phyloP scores from a whole-genome alignment of 2,797 vertebrate genomes.

The Trichosurus vulpecula region DNA sequence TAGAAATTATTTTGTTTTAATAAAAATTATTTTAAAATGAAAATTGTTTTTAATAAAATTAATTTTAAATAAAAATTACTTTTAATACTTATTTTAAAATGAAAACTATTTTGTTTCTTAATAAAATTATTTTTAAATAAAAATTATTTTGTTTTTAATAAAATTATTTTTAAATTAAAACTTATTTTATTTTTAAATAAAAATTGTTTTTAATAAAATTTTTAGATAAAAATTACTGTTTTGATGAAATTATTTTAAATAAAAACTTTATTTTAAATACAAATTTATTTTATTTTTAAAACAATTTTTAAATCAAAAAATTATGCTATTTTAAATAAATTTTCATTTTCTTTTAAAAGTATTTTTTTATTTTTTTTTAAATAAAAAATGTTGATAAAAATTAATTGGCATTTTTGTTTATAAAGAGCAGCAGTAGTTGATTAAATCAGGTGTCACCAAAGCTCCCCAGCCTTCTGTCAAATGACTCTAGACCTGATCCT shows the following conservation, averaged over 20 bases:
- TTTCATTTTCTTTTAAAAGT: background rate
- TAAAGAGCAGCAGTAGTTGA: background rate
- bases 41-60: too few relatives aligned
- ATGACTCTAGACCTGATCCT: background rate
- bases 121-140: too few relatives aligned
- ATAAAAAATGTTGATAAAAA: background rate
- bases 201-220: too few relatives aligned
- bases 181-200: too few relatives aligned
- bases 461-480: background rate
- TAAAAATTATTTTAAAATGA: too few relatives aligned
- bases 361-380: background rate
- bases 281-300: background rate
- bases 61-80: too few relatives aligned
- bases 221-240: too few relatives aligned
- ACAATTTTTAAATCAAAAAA: background rate
- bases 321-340: background rate
- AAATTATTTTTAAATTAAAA: too few relatives aligned
- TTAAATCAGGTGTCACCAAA: background rate
- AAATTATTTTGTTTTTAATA: too few relatives aligned
- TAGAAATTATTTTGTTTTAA: too few relatives aligned
- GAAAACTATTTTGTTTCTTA: too few relatives aligned
- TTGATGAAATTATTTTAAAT: background rate
- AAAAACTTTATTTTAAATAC: background rate
- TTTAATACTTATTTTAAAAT: too few relatives aligned
- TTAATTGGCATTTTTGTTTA: background rate